Evolutionary conservation across 2,888 invertebrate species (phyloP).

Genomic region (Antitype chi): DNA sequence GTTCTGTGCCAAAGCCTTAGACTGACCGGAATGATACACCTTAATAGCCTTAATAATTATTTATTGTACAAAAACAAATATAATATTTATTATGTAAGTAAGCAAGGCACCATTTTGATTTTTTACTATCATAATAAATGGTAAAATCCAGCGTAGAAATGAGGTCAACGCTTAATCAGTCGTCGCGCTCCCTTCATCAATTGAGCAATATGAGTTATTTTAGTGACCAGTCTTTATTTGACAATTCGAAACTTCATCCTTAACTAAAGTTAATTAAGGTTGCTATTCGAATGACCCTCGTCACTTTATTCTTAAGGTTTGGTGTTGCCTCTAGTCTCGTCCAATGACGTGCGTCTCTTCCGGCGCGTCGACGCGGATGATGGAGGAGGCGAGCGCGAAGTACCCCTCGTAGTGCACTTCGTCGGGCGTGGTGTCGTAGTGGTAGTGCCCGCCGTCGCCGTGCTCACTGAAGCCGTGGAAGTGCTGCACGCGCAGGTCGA

Average conservation of each 20-base stretch:
- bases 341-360: slow-evolving; percentile 92
- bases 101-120: not conserved
- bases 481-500: slow-evolving; percentile 98
- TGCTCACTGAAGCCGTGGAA: slow-evolving; percentile 97
- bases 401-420: slow-evolving; percentile 97
- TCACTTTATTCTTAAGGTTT: not conserved
- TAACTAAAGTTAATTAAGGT: not conserved
- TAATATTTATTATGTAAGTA: not conserved
- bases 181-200: not conserved
- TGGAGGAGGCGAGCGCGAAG: slow-evolving; percentile 94
- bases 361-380: slow-evolving; percentile 95
- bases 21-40: not conserved
- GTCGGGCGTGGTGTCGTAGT: slow-evolving; percentile 97
- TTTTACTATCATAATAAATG: slow-evolving; percentile 14
- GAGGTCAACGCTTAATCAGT: slow-evolving; percentile 32
- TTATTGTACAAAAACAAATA: slow-evolving; percentile 8
- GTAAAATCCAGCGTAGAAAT: slow-evolving; percentile 3
- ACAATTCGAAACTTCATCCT: not conserved
- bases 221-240: slow-evolving; percentile 9
- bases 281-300: slow-evolving; percentile 1
- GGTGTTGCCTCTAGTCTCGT: slow-evolving; percentile 91
- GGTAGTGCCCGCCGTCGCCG: slow-evolving; percentile 98
- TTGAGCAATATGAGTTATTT: slow-evolving; percentile 33
- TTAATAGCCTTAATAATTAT: slow-evolving; percentile 3
- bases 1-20: not conserved